These are phyloP conservation scores for Diabrotica balteata DNA, from an alignment of 2,888 invertebrate genomes.

Conservation along the genomic window DNA sequence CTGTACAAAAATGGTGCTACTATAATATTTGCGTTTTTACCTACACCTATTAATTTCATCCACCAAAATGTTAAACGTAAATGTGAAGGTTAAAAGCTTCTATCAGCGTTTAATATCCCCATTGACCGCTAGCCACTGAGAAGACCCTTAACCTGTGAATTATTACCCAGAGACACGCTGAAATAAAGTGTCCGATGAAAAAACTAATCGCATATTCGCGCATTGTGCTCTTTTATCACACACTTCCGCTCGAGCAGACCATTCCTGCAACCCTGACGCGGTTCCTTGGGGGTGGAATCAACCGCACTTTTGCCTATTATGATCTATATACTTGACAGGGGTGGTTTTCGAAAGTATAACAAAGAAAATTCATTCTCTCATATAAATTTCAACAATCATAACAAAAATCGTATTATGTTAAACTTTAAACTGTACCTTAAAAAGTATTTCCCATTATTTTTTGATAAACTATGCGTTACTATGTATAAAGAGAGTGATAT, in stretches of 20 bases:
- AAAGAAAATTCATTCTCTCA: too few species aligned
- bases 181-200: conserved; percentile 37
- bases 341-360: conserved; percentile 8
- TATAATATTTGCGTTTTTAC: too few species aligned
- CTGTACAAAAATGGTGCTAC: too few species aligned
- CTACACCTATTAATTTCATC: background rate
- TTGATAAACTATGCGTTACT: too few species aligned
- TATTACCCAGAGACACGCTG: conserved; percentile 33
- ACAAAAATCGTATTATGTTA: too few species aligned
- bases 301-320: conserved; percentile 43
- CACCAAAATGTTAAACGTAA: background rate
- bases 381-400: too few species aligned
- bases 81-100: background rate
- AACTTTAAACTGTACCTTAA: too few species aligned
- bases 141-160: conserved; percentile 27
- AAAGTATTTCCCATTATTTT: too few species aligned
- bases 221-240: conserved; percentile 50
- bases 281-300: conserved; percentile 26
- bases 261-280: conserved; percentile 30
- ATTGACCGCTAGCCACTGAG: conserved; percentile 13
- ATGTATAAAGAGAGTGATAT: too few species aligned
- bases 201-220: conserved; percentile 53
- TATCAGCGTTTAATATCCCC: conserved; percentile 22
- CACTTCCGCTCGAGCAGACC: conserved; percentile 50
- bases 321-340: conserved; percentile 30